A percentile compares a stretch with the other conserved stretches of the same genome.
phyloP scores from a whole-genome alignment of 1,140 invertebrate species.

The Parasteatoda tepidariorum region DNA sequence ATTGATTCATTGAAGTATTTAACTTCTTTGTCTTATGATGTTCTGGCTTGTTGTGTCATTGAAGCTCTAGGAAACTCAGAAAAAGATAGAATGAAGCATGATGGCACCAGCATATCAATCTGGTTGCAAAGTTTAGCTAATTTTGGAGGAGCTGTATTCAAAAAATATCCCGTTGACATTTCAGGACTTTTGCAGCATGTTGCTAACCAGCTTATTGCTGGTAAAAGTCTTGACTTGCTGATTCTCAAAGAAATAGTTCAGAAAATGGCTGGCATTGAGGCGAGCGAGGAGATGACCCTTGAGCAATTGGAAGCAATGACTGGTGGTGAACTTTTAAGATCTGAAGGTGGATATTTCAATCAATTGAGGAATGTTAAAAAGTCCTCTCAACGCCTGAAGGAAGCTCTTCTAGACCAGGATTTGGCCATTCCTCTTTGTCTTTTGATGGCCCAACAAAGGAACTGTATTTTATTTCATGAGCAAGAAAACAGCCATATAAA shows the following conservation, averaged over 20 bases:
- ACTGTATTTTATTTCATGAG: slow-evolving; percentile 90
- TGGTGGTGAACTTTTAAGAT: slow-evolving; percentile 93
- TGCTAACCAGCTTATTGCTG: slow-evolving; percentile 94
- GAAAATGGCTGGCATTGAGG: slow-evolving; percentile 99
- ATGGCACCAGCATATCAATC: slow-evolving; percentile 92
- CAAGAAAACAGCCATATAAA: slow-evolving; percentile 91
- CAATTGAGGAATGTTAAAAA: slow-evolving; percentile 97
- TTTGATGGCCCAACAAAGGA: slow-evolving; percentile 95
- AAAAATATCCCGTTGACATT: slow-evolving; percentile 97
- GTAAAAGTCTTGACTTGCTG: slow-evolving; percentile 94
- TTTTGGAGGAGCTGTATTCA: slow-evolving; percentile 95
- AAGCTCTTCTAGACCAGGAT: slow-evolving; percentile 91
- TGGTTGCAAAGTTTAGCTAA: slow-evolving; percentile 94
- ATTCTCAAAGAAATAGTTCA: slow-evolving; percentile 98
- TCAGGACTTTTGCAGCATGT: slow-evolving; percentile 96
- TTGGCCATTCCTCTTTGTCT: slow-evolving; percentile 93
- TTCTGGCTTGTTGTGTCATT: slow-evolving; percentile 93
- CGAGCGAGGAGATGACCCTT: slow-evolving; percentile 94
- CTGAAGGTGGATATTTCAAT: slow-evolving; percentile 96
- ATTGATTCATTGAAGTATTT: slow-evolving; percentile 98
- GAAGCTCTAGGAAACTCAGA: slow-evolving; percentile 82
- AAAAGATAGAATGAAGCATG: slow-evolving; percentile 83
- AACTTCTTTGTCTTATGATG: slow-evolving; percentile 95
- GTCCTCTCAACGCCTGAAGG: slow-evolving; percentile 94
- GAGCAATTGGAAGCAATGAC: slow-evolving; percentile 96